phyloP scores from a whole-genome alignment of 2,113 vertebrate species.

The Nannobrachium achirus region DNA sequence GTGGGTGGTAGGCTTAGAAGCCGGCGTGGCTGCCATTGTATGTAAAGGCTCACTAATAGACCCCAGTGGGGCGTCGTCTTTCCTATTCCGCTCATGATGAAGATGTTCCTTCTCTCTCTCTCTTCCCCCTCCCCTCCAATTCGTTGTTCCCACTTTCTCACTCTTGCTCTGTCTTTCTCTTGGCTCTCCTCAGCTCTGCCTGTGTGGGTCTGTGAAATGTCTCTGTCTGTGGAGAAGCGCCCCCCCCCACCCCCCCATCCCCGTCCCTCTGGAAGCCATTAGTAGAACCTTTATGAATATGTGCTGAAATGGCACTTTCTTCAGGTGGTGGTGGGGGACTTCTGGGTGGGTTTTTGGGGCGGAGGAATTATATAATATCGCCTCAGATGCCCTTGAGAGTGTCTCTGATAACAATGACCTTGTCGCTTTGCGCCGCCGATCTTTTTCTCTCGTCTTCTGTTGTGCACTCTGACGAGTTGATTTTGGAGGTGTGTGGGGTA shows the following conservation, averaged over 20 bases:
- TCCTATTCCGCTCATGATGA: constrained; percentile 81
- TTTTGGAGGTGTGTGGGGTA: constrained; percentile 4
- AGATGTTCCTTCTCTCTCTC: constrained; percentile 58
- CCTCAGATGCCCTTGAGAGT: constrained; percentile 35
- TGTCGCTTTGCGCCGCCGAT: constrained; percentile 27
- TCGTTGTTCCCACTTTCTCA: background rate
- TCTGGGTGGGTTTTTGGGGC: constrained; percentile 54
- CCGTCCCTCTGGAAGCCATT: constrained; percentile 81
- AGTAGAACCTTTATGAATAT: constrained; percentile 81
- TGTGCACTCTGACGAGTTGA: constrained; percentile 7
- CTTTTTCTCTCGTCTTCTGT: constrained; percentile 1
- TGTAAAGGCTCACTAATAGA: constrained; percentile 81
- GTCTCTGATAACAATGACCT: too few relatives aligned
- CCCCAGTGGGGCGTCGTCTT: constrained; percentile 81
- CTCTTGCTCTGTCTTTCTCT: constrained; percentile 55
- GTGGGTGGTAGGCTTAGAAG: constrained; percentile 54
- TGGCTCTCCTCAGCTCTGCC: constrained; percentile 58
- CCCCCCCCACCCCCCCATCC: constrained; percentile 27
- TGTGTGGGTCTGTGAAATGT: constrained; percentile 75
- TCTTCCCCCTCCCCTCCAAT: background rate
- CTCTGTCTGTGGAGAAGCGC: constrained; percentile 69
- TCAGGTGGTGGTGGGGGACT: constrained; percentile 36
- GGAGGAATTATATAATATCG: constrained; percentile 52
- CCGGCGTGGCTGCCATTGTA: constrained; percentile 60
- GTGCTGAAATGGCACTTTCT: constrained; percentile 73